phyloP scores from a whole-genome alignment of 1,140 invertebrate species.

The Trichonephila clavipes region DNA sequence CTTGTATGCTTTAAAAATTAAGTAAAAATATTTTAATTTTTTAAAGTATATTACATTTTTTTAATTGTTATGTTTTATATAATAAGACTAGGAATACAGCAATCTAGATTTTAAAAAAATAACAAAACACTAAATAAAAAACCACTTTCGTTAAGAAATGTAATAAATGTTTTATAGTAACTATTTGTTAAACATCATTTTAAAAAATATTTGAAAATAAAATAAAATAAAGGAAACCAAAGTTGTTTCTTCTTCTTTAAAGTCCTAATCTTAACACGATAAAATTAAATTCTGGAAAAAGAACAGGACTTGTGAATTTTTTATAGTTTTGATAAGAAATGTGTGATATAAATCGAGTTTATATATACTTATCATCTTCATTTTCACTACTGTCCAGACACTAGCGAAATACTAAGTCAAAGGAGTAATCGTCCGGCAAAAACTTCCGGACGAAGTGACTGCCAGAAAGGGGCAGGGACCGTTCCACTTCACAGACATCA shows the following conservation, averaged over 20 bases:
- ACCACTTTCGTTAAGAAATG: no score
- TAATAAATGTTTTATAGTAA: no score
- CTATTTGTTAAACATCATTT: no score
- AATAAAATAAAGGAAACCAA: no score
- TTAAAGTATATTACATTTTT: no score
- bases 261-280: background rate
- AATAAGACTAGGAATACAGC: no score
- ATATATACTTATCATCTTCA: constrained; percentile 23
- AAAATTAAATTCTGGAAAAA: background rate
- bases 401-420: constrained; percentile 64
- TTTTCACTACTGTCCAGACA: constrained; percentile 38
- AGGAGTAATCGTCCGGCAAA: constrained; percentile 59
- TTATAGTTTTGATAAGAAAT: background rate
- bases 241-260: background rate
- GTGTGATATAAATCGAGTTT: background rate
- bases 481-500: constrained; percentile 16
- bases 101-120: no score
- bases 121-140: no score
- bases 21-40: no score
- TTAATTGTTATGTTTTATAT: no score
- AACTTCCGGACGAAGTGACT: constrained; percentile 28
- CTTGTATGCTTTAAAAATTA: no score
- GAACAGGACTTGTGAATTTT: background rate
- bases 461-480: background rate
- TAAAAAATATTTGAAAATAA: no score